Conservation (phyloP, 2,113 vertebrate species). For the Cyanoramphus novaezelandiae region DNA sequence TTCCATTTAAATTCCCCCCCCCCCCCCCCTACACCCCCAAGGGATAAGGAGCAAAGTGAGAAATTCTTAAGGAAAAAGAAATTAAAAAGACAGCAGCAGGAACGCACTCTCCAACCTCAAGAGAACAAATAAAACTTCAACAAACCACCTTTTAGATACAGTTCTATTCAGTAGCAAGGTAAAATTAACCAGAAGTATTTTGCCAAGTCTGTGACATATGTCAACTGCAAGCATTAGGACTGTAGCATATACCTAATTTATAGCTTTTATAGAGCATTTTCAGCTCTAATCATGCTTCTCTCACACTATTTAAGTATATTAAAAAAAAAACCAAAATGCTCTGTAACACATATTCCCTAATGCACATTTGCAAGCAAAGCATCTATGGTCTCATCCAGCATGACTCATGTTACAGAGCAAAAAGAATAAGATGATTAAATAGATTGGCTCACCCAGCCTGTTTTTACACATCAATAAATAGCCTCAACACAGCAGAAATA, state of each 20-base stretch:
- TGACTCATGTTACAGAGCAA: constrained; percentile 38
- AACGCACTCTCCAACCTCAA: not conserved
- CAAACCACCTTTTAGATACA: not conserved
- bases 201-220: not conserved
- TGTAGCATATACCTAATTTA: not conserved
- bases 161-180: not conserved
- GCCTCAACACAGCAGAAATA: constrained; percentile 55
- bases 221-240: not conserved
- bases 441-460: constrained; percentile 53
- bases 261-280: constrained; percentile 8
- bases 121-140: not conserved
- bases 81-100: not conserved
- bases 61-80: not conserved
- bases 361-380: constrained; percentile 26
- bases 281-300: not conserved
- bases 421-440: constrained; percentile 60
- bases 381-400: constrained; percentile 47
- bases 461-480: constrained; percentile 70
- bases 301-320: constrained; percentile 20
- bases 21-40: accelerated
- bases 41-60: not conserved
- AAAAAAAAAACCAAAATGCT: not conserved
- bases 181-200: not conserved
- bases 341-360: constrained; percentile 41
- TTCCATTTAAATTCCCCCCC: not conserved